Conservation (phyloP, 2,888 invertebrate genomes). For the Cryptocephalus primarius region DNA sequence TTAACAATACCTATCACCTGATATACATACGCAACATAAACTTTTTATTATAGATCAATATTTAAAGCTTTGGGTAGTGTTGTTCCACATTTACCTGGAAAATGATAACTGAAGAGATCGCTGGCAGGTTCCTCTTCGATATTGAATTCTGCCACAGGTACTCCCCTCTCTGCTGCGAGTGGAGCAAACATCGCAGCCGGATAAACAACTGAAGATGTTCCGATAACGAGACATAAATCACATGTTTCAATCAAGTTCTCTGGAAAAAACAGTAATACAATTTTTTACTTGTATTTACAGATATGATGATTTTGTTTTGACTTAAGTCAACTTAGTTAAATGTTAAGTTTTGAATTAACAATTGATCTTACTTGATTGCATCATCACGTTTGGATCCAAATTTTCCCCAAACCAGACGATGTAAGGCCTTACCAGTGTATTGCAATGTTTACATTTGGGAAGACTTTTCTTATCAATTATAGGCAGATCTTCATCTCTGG, state of each 20-base stretch:
- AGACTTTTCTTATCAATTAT: constrained; percentile 56
- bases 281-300: too few relatives aligned
- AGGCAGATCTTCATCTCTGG: constrained; percentile 22
- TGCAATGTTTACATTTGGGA: constrained; percentile 62
- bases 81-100: constrained; percentile 30
- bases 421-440: constrained; percentile 62
- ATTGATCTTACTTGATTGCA: constrained; percentile 44
- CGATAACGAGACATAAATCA: constrained; percentile 71
- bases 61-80: constrained; percentile 32
- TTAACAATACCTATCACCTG: too few relatives aligned
- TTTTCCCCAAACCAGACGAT: constrained; percentile 86
- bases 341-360: too few relatives aligned
- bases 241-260: constrained; percentile 54
- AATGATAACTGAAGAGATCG: constrained; percentile 28
- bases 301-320: too few relatives aligned
- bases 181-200: constrained; percentile 85
- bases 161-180: constrained; percentile 57
- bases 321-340: too few relatives aligned
- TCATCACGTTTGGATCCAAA: constrained; percentile 50
- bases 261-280: constrained; percentile 31
- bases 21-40: too few relatives aligned
- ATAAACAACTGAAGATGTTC: constrained; percentile 79
- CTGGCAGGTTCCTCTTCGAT: constrained; percentile 28
- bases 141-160: constrained; percentile 68
- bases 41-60: too few relatives aligned